Base-by-base conservation (phyloP, 2,888 invertebrate species). In the Ormyrus rosae region DNA sequence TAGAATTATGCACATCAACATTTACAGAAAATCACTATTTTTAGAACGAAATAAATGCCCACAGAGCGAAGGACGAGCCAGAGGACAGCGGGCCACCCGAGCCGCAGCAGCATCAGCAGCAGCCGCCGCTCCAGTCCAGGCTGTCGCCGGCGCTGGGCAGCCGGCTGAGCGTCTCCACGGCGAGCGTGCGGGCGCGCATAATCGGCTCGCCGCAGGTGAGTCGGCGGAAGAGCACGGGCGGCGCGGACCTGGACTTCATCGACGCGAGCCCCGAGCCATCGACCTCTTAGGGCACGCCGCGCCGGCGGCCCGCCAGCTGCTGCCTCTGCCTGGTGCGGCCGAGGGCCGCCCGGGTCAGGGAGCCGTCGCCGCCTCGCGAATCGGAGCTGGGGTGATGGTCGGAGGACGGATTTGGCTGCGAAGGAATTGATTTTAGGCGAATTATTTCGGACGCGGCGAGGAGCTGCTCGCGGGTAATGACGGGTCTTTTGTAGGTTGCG, bases 261-360 rank as follows among this genome's bases (percentile, higher is more conserved):
- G 89, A 89, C 76, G 89, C 89, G 6, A 89, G 89, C 82, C 89
- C 89, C 8, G 89, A 89, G 81, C 86, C 88, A 63, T 89, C 89
- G 46, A 89, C 87, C 48, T 89, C 89, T 74, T 89, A 88, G 81
- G 77, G 70, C 60, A 70, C 53, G 51, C 60, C 63, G 56, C 53
- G 51, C 19, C 13, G 53, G 10, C 11, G 10, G 71, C 65, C 51
- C 56, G 48, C 8, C 53, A 9, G 46, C 13, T 67, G 51, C 13
- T 48, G 70, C 65, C 34, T n/a, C 51, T 50, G 10, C 48, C 34
- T 34, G 34, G 34, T 34, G 34, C 34, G 34, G 4, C 34, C 34
- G 34, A 34, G 34, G 34, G 3, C 34, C 34, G 34, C 34, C 34
- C 34, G 34, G 34, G 3, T 34, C 34, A 34, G 34, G 34, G 34